Base-by-base conservation (phyloP, 2,888 invertebrate genomes). In the Hemicrepidius hirtus region DNA sequence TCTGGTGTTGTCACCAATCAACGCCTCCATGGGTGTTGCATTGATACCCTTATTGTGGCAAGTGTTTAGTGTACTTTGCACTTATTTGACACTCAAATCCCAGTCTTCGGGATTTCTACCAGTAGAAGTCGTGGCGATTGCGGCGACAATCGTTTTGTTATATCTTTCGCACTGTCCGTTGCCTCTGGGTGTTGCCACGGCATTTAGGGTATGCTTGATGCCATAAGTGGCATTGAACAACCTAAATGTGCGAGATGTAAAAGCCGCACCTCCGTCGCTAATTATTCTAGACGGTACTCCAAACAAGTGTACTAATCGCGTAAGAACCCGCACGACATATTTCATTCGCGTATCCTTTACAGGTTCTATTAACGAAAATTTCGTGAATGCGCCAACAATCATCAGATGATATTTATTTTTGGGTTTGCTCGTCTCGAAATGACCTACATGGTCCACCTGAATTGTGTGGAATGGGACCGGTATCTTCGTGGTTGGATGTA, bases 361-460 rank as follows among this genome's bases (percentile, higher is more conserved):
- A 20, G 66, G 24, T 66, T 66, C 41, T 10, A 66, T 21, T 4
- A 66, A 10, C 4, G 80, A 73, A 77, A 82, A 84, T 73, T 83
- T 84, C 9, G 82, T 84, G 69, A 83, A 84, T 1, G 76, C 80
- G 67, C 83, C 83, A 12, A 83, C 80, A 0, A 73, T 60, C 0
- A 83, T 81, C 5, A 83, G 73, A 9, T 83, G 59, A 55, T 83
- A 81, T 41, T 50, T 28, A 41, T 77, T 77, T 32, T 74, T 78
- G 46, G 3, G 75, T n/a, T 67, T 63, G 55, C 72, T 77, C 16
- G 63, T 75, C 1, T 75, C 74, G 50, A 80, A 81, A 35, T 79
- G 79, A 0, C 81, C 77, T 10, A 80, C 35, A 69, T 82, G 80
- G 49, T 81, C 82, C 4, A 81, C 62, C 71, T 82, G 80, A 3